These are phyloP conservation scores for Urocitellus parryii DNA, from an alignment of 2,113 vertebrate genomes.

Conservation along the genomic window DNA sequence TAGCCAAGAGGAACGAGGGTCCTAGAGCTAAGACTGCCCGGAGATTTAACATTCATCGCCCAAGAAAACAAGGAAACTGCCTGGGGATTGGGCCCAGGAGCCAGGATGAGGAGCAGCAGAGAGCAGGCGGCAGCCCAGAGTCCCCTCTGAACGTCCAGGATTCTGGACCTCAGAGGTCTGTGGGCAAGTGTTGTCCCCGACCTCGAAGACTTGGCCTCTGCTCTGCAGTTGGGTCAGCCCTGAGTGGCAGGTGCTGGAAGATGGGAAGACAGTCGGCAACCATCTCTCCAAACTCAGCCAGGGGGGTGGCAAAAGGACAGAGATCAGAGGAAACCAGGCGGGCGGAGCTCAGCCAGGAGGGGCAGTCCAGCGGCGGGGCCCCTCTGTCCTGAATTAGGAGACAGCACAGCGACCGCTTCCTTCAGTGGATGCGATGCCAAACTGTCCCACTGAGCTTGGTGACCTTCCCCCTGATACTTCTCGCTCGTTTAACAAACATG, in stretches of 20 bases:
- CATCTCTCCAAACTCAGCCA: background rate
- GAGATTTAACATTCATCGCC: background rate
- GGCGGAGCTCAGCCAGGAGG: background rate
- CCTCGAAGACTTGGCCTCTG: background rate
- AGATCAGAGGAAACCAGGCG: background rate
- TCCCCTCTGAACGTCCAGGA: background rate
- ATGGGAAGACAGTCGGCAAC: background rate
- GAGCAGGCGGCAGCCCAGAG: background rate
- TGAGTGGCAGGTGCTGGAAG: background rate
- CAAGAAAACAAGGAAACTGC: background rate
- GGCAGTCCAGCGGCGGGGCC: background rate
- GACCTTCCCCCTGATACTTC: background rate
- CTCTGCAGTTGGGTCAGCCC: background rate
- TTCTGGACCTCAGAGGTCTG: background rate
- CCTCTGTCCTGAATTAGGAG: background rate
- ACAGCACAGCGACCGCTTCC: background rate
- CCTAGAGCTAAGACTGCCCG: background rate
- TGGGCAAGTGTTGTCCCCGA: background rate
- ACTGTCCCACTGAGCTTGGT: background rate
- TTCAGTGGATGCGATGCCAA: fast-evolving
- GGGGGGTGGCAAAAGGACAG: background rate
- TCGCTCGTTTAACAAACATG: background rate
- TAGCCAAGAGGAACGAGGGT: background rate
- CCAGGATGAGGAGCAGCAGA: background rate
- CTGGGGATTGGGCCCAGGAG: background rate